A percentile compares a stretch with the other conserved stretches of the same genome.
phyloP scores from a whole-genome alignment of 30 jellyfish, hydroid and myxozoan genomes.

The Phacellophora camtschatica region DNA sequence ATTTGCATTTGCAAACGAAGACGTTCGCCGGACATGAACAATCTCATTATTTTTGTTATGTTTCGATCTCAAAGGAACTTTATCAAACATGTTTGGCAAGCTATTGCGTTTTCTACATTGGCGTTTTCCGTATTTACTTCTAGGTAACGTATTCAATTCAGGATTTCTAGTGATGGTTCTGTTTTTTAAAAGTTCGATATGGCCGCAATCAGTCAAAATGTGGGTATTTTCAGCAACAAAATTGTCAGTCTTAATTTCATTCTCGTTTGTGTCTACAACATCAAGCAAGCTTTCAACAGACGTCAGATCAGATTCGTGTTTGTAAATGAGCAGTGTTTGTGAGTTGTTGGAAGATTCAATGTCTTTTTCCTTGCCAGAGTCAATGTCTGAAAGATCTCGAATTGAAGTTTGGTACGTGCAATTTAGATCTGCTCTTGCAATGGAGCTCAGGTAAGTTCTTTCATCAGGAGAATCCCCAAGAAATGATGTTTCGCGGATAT shows the following conservation, averaged over 20 bases:
- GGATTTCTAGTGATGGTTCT: neutral
- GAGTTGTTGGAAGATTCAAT: slow-evolving; percentile 13
- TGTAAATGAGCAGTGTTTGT: neutral
- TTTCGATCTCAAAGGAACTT: neutral
- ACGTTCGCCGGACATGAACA: neutral
- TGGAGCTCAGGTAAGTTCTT: neutral
- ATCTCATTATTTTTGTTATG: neutral
- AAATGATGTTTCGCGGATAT: slow-evolving; percentile 13
- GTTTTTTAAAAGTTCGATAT: neutral
- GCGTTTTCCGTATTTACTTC: neutral
- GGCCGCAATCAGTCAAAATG: too few species aligned
- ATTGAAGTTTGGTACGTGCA: neutral
- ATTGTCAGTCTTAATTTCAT: neutral
- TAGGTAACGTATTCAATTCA: neutral
- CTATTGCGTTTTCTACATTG: neutral
- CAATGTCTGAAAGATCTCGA: neutral
- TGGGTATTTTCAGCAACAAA: slow-evolving; percentile 6
- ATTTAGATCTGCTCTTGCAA: neutral
- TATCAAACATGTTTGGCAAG: neutral
- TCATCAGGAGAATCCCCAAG: neutral
- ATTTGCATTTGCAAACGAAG: neutral
- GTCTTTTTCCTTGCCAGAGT: neutral
- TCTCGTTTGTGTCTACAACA: neutral
- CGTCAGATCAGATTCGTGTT: neutral
- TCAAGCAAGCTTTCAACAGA: neutral